phyloP scores from a whole-genome alignment of 2,113 vertebrate genomes.

The Clarias gariepinus region DNA sequence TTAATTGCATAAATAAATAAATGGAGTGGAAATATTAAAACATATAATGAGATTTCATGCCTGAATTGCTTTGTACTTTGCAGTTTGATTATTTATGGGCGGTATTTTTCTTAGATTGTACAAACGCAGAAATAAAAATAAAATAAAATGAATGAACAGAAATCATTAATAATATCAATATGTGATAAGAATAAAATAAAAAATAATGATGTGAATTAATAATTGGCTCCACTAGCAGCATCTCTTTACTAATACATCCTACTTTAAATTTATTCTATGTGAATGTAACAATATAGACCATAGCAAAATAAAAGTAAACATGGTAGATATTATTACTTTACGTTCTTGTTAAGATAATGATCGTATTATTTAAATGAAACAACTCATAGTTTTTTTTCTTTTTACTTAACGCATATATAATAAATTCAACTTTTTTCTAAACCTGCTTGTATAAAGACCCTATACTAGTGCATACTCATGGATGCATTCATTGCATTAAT shows the following conservation, averaged over 20 bases:
- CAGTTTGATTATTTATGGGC: not conserved
- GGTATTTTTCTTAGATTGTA: slow-evolving; percentile 1
- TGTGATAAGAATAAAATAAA: not conserved
- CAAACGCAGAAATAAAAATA: slow-evolving; percentile 6
- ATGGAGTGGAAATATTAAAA: not conserved
- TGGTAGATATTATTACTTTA: not conserved
- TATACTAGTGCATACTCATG: not conserved
- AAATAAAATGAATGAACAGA: not conserved
- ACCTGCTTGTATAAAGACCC: slow-evolving; percentile 2
- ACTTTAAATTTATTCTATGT: not conserved
- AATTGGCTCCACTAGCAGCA: not conserved
- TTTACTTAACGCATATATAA: not conserved
- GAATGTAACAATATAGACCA: not conserved
- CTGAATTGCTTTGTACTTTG: not conserved
- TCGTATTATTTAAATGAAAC: not conserved
- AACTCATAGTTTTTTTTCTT: not conserved
- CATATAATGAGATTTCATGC: not conserved
- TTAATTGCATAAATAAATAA: not conserved
- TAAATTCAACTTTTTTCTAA: not conserved
- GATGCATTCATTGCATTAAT: not conserved
- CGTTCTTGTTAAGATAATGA: not conserved
- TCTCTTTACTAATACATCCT: not conserved
- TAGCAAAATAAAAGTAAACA: not conserved
- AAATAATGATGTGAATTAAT: not conserved
- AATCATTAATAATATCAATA: not conserved